Conservation (phyloP, 2,888 invertebrate genomes). For the Muschampia plurimacula region DNA sequence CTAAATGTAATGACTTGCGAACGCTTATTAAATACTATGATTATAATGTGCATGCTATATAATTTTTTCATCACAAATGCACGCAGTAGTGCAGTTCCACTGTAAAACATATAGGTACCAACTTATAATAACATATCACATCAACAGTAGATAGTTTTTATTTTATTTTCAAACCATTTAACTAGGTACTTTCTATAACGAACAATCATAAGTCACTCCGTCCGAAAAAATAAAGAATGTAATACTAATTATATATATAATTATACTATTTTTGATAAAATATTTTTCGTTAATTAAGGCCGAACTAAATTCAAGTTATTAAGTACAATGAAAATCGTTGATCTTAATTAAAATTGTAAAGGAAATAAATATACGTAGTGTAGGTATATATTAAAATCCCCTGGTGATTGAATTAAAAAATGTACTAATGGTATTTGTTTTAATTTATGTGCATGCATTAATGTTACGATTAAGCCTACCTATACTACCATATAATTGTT, state of each 20-base stretch:
- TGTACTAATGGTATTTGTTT: constrained; percentile 5
- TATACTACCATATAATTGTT: constrained; percentile 17
- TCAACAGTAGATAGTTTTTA: neutral
- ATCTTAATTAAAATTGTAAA: constrained; percentile 13
- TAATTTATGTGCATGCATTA: constrained; percentile 30
- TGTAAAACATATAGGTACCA: neutral
- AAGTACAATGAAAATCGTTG: constrained; percentile 30
- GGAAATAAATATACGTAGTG: neutral
- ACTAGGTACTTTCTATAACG: neutral
- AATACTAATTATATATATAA: neutral
- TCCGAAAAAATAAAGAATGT: constrained; percentile 9
- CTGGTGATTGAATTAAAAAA: neutral
- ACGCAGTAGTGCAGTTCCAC: neutral
- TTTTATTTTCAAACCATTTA: neutral
- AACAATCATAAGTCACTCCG: neutral
- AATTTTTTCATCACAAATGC: neutral
- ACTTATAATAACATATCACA: neutral
- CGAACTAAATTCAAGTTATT: constrained; percentile 15
- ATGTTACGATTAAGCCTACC: constrained; percentile 23
- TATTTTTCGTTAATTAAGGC: constrained; percentile 11
- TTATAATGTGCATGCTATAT: neutral
- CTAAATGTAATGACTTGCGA: neutral
- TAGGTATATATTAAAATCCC: neutral
- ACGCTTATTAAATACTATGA: neutral
- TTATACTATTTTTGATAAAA: constrained; percentile 11